A percentile compares a stretch with the other conserved stretches of the same genome.
These are phyloP conservation scores for Electrona antarctica DNA, from an alignment of 2,113 vertebrate genomes.

Conservation along the genomic window DNA sequence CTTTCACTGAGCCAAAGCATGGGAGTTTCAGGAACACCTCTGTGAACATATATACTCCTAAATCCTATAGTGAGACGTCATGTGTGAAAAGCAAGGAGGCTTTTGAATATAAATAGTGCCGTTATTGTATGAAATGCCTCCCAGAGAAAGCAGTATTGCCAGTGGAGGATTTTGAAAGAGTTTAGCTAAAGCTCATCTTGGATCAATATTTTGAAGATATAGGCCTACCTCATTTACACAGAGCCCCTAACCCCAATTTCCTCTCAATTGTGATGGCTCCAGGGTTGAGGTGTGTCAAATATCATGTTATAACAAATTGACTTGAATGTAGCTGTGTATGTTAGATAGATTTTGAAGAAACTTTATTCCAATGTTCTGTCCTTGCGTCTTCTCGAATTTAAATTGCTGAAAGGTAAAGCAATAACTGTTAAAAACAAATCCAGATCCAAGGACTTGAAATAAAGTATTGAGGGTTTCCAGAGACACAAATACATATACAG, in stretches of 20 bases:
- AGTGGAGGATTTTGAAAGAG: conserved; percentile 1
- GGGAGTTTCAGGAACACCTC: too few relatives aligned
- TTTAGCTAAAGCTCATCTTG: conserved; percentile 16
- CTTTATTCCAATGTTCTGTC: not conserved
- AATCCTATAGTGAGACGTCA: too few relatives aligned
- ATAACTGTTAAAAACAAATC: not conserved
- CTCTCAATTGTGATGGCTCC: conserved; percentile 16
- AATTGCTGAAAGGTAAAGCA: conserved; percentile 8
- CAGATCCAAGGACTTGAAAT: too few relatives aligned
- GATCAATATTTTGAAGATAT: conserved; percentile 41
- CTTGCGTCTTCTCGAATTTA: conserved; percentile 13
- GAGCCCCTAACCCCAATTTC: conserved; percentile 44
- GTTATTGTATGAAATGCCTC: too few relatives aligned
- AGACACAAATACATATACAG: not conserved
- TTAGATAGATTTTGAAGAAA: not conserved
- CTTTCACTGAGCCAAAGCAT: too few relatives aligned
- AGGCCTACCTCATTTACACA: conserved; percentile 7
- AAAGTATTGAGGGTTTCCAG: not conserved
- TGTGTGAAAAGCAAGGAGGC: too few relatives aligned
- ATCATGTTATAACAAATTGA: not conserved
- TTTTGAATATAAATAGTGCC: too few relatives aligned
- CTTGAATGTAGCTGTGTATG: not conserved
- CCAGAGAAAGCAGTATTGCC: not conserved
- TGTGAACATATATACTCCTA: too few relatives aligned
- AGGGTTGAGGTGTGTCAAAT: conserved; percentile 16